Evolutionary conservation across 2,113 vertebrate species (phyloP), one percentile per base, ranked within the genome.

Genomic region (Pituophis catenifer): DNA sequence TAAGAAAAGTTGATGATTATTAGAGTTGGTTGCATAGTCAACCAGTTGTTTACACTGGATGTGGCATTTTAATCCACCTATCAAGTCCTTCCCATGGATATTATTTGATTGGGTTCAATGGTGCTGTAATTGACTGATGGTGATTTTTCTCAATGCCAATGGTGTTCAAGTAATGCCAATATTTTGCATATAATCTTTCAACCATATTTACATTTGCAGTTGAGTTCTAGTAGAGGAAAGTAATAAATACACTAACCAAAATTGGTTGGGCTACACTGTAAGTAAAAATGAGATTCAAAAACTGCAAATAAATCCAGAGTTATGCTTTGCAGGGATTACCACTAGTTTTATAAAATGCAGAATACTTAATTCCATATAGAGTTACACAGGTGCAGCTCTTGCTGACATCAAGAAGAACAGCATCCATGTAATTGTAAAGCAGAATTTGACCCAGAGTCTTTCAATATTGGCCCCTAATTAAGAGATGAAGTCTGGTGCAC

Each of bases 151-250:
- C 29, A 70, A n/a, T 15, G 29, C 12, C 12, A n/a, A 70, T 13
- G 4, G 59, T 65, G 26, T 65, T 65, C 26, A 65, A 13, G 62
- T n/a, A n/a, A 11, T 65, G 11, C 62, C 11, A n/a, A 65, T 65
- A n/a, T 65, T 65, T 97, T 97, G 98, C 93, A 93, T 98, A 98
- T 98, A 98, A 98, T 98, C 98, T 98, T 97, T 98, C 97, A 97
- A 95, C 33, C 0, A 94, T 97, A 97, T 98, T 98, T 98, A 97
- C 97, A 98, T 97, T 97, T 96, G 93, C 95, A 91, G 96, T 93
- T 87, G 89, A 97, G 97, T 95, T 95, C 95, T 97, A 97, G 97
- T 97, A 96, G 97, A 96, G 97, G 96, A 97, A 96, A 97, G 95
- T 97, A 24, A 98, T 98, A 98, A 98, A 98, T 98, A 98, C 97